Base-by-base conservation (phyloP, 2,113 vertebrate genomes). In the Semnornis frantzii region DNA sequence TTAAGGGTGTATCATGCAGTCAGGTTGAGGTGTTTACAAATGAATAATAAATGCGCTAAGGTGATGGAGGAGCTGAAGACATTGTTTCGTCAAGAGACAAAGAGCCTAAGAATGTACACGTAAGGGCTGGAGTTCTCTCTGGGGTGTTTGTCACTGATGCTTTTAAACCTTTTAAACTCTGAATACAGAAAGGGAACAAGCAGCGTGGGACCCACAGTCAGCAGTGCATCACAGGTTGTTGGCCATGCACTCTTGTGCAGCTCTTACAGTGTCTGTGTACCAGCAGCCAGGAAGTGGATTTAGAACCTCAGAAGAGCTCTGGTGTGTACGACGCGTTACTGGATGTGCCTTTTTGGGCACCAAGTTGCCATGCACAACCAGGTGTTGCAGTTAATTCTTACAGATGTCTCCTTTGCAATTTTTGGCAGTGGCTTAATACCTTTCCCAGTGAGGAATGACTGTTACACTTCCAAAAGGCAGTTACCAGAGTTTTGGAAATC, bases 91-190 rank as follows among this genome's bases (percentile, higher is more conserved):
- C 44, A 37, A 52, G 31, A 66, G 44, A 46, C 76, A 44, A 87
- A 64, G 64, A 48, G 44, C 33, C 42, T 87, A 64, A 76, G 77
- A 90, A 70, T 81, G 62, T 58, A 9, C 93, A 57, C 7, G 17
- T 17, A 83, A 92, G n/a, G 63, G 55, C 57, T 91, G 13, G n/a
- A 48, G 59, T 94, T 31, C 83, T 31, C 46, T 87, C 58, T 90
- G 85, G 44, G 31, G 18, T 83, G 87, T 92, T 95, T 48, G 7
- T 18, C 30, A 4, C 6, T 20, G 28, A 9, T 76, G 31, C 60
- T 96, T 91, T 83, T 94, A 63, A 92, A 82, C 72, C 44, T 76
- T 95, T 82, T 69, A 18, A 80, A 74, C 42, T 86, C 64, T 91
- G 57, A 30, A 31, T 62, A 65, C 8, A 34, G 12, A 48, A 37